Base-by-base conservation (phyloP, 2,113 vertebrate species). In the Thymallus thymallus region DNA sequence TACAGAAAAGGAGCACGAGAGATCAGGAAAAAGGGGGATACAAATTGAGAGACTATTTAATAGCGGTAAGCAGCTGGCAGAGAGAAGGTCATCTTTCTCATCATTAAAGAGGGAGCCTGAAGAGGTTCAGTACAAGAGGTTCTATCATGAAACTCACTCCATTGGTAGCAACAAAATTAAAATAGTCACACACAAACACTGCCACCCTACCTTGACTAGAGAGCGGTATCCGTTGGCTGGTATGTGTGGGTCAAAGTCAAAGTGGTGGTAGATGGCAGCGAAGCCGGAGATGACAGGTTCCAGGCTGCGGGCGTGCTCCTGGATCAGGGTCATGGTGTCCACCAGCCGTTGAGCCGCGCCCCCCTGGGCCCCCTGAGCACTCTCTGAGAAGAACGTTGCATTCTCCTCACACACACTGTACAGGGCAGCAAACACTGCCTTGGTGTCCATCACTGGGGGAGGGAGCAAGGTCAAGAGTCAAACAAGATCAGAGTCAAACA, bases 191-290 rank as follows among this genome's bases (percentile, higher is more conserved):
- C 30, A 73, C 24, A 9, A 26, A 23, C 22, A 35, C 5, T 7
- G 13, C 30, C 48, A 30, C 75, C 13, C 65, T 81, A 92, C 93
- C 91, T 96, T 96, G 45, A 95, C 93, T 62, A 97, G 90, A 22
- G 96, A 97, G 80, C 95, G 96, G 87, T 95, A 97, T 55, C 96
- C 96, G 0, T 97, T 97, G 69, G 94, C 96, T 0, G 94, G 96
- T 0, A 96, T 95, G 80, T 93, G 91, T 16, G 94, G 88, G 76
- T 97, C 95, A 80, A 96, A 93, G 92, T 97, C 96, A 69, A 96
- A 97, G 87, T 94, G 91, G 77, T 96, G 95, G 24, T 93, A 95
- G 72, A 95, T 81, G 0, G 92, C 73, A 68, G 94, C 80, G 3
- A 97, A 92, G 74, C 87, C 91, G 4, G 82, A 78, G 68, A 97